Evolutionary conservation across 1,140 invertebrate genomes (phyloP), one percentile per base, ranked within the genome.

Genomic region (Solenopsis invicta): DNA sequence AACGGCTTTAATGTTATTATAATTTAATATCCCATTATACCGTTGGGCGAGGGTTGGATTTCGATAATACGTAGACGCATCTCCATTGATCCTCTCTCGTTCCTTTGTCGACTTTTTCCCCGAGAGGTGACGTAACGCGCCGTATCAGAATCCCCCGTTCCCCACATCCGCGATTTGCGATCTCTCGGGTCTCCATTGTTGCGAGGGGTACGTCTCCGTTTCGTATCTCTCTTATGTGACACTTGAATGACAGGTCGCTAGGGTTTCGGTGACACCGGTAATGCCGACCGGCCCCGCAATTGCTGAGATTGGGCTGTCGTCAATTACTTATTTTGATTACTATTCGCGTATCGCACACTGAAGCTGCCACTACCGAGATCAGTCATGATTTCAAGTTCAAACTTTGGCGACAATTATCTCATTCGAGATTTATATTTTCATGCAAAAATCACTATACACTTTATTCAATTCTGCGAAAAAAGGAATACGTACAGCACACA

Each of bases 161-260:
- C n/a, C 48, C 9, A 0, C 3, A 84, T 16, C 2, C 41, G 41
- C 62, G 81, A 87, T 77, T 45, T 76, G 75, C 71, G 76, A 76
- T 77, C 67, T 87, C 67, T 56, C 59, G 75, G 74, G 50, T 59
- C 37, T 56, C 21, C 52, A 74, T 78, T 75, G 74, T 88, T 77
- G 37, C 82, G 87, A 81, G 24, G 87, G 87, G 76, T 62, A 75
- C 64, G 69, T 84, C 72, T 56, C 52, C 37, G 61, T 80, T 61
- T 86, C 56, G 48, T 69, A 29, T 87, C 86, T 71, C 88, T 85
- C 71, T 82, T 87, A 80, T 74, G 87, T 91, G 93, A 94, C 93
- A 93, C 82, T 89, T 94, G 93, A 94, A 91, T 94, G 93, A 93
- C 93, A 93, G 91, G 88, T 91, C 87, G 87, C 86, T 90, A 82